Evolutionary conservation across 2,113 vertebrate species (phyloP).

Genomic region (Myodes glareolus): DNA sequence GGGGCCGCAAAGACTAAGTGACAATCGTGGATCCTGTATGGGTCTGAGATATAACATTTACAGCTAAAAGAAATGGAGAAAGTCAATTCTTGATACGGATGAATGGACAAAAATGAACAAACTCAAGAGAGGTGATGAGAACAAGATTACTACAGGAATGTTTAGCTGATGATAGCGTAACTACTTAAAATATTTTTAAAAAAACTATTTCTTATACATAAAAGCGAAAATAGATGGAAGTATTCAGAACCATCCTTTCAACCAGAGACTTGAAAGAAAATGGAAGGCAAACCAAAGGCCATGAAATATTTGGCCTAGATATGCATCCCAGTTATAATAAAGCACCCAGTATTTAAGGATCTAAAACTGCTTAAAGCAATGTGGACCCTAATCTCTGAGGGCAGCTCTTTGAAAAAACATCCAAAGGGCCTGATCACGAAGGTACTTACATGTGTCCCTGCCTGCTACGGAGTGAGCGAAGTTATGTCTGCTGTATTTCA

Average conservation of each 20-base stretch:
- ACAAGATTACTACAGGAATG: no score
- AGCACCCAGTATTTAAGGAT: background rate
- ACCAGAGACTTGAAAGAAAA: background rate
- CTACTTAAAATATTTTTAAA: no score
- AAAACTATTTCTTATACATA: no score
- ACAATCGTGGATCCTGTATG: no score
- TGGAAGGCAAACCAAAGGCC: background rate
- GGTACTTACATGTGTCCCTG: background rate
- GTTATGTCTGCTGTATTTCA: background rate
- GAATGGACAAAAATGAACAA: no score
- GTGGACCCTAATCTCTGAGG: background rate
- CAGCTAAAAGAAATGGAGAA: no score
- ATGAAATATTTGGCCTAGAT: background rate
- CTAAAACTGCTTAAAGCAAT: constrained; percentile 18
- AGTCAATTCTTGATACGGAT: no score
- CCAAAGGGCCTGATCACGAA: background rate
- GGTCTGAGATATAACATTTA: no score
- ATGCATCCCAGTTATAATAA: background rate
- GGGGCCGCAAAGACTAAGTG: no score
- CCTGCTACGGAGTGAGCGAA: background rate
- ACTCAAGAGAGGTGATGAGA: no score
- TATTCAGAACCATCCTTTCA: background rate
- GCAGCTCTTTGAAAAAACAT: constrained; percentile 21
- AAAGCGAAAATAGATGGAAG: no score
- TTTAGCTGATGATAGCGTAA: no score